Percentiles rank a stretch among this genome's conserved stretches.
phyloP scores from a whole-genome alignment of 2,888 invertebrate genomes.

The Caenorhabditis sp. region DNA sequence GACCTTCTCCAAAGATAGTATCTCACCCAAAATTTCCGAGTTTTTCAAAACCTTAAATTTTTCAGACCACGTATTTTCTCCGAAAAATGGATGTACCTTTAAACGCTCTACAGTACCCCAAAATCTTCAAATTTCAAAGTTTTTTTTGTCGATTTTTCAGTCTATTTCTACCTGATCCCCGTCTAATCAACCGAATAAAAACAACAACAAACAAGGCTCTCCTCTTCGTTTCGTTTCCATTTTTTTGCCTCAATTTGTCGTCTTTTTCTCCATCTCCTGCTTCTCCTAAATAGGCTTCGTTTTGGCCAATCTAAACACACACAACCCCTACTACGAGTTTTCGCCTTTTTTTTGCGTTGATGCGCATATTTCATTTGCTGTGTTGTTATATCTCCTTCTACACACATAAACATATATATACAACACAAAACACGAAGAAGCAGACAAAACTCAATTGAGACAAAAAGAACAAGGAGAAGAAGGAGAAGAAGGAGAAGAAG shows the following conservation, averaged over 20 bases:
- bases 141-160: too few relatives aligned
- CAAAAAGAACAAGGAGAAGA: neutral
- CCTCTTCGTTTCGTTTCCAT: neutral
- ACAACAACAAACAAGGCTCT: neutral
- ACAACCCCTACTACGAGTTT: constrained; percentile 8
- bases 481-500: too few relatives aligned
- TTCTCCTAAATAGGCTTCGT: constrained; percentile 38
- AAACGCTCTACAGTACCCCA: too few relatives aligned
- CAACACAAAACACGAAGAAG: constrained; percentile 7
- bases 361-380: constrained; percentile 41
- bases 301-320: constrained; percentile 8
- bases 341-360: constrained; percentile 14
- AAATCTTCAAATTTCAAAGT: too few relatives aligned
- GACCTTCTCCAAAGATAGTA: too few relatives aligned
- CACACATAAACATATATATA: neutral
- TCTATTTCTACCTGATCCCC: too few relatives aligned
- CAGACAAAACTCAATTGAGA: neutral
- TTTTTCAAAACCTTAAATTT: too few relatives aligned
- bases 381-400: too few relatives aligned
- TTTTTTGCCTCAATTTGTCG: constrained; percentile 1
- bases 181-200: too few relatives aligned
- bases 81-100: too few relatives aligned
- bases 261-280: neutral
- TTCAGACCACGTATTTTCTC: too few relatives aligned
- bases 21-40: too few relatives aligned